Evolutionary conservation across 2,113 vertebrate species (phyloP), one percentile per base, ranked within the genome.

Genomic region (Rana temporaria): DNA sequence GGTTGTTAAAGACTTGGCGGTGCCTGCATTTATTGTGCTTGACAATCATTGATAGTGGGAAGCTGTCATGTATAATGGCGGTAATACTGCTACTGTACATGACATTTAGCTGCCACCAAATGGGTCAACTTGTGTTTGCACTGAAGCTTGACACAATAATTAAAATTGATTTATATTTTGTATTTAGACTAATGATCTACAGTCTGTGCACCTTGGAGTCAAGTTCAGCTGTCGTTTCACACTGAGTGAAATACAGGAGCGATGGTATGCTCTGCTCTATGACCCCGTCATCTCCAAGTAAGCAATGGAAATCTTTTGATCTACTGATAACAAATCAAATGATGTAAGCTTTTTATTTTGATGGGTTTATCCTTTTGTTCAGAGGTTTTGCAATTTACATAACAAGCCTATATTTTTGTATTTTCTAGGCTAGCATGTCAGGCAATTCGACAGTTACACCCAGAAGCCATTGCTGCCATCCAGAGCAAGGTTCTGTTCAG

Each of bases 161-260:
- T 38, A 34, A 42, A 9, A 2, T 48, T 52, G 20, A 52, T 42
- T 2, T 17, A n/a, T 26, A 5, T 14, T 73, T 22, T 16, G 6
- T 57, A 64, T 34, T 32, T 84, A 99, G 97, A 99, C 97, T 60
- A 98, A 96, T 32, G 97, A 99, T 84, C 89, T 99, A 59, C 96
- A 94, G 2, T 95, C 96, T 0, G 97, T 99, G 77, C 96, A 98
- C 85, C 84, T 98, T 89, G 97, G 97, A 0, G 97, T 98, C 78
- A 99, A 99, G 90, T 99, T 99, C 89, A 99, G 97, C 91, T 99
- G 97, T 86, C 96, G 97, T 32, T 99, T 99, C 87, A 98, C 95
- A 8, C 91, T 98, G 80, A 90, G 95, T 68, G 97, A 99, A 89
- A 95, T 98, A 79, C 97, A 98, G 90, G 97, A 99, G 91, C 90